phyloP scores from a whole-genome alignment of 2,113 vertebrate species.

The Thunnus maccoyii region DNA sequence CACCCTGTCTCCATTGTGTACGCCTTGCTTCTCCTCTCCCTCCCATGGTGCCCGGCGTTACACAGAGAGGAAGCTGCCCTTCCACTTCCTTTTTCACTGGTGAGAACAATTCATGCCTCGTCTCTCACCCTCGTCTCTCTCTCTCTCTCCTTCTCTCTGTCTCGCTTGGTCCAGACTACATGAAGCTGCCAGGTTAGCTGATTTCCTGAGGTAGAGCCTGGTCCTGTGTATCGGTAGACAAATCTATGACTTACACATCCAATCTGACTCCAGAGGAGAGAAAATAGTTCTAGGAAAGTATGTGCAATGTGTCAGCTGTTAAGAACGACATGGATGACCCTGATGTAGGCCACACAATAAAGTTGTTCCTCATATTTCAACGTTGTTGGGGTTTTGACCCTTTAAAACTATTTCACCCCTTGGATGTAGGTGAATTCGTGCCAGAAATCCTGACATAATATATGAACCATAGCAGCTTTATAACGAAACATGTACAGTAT shows the following conservation, averaged over 20 bases:
- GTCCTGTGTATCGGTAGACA: neutral
- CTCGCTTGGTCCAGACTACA: constrained; percentile 14
- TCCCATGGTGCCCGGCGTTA: constrained; percentile 55
- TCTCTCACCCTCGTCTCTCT: constrained; percentile 62
- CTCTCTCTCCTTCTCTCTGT: constrained; percentile 6
- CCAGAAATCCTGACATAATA: no score
- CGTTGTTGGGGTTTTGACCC: no score
- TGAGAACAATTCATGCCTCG: constrained; percentile 76
- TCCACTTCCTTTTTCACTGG: constrained; percentile 77
- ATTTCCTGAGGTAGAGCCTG: constrained; percentile 29
- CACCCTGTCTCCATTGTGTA: constrained; percentile 73
- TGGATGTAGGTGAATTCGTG: no score
- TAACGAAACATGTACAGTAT: neutral
- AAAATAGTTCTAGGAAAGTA: constrained; percentile 17
- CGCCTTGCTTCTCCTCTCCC: constrained; percentile 39
- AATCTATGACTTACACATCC: constrained; percentile 15
- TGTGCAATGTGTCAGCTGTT: neutral
- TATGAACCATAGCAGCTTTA: neutral
- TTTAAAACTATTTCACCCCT: no score
- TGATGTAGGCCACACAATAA: no score
- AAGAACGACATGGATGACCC: no score
- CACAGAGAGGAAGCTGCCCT: constrained; percentile 77
- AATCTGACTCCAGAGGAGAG: constrained; percentile 1
- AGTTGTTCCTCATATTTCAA: no score
- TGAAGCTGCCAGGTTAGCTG: constrained; percentile 31